Evolutionary conservation across 2,888 invertebrate species (phyloP), one percentile per base, ranked within the genome.

Genomic region (Drosophila bunnanda): DNA sequence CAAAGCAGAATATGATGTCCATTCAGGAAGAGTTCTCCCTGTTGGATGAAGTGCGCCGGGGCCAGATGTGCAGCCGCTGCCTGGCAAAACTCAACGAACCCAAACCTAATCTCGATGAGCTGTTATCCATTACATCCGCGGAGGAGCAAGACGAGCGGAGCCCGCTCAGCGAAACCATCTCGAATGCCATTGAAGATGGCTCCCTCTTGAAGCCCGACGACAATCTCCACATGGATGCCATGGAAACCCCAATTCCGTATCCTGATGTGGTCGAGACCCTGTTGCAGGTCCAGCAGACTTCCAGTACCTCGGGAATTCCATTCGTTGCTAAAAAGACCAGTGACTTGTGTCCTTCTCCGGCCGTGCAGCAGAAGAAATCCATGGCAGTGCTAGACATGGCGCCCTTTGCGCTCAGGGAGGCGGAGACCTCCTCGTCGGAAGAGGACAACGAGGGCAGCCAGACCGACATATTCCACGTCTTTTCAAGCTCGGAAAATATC

Each of bases 381-480:
- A 34, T 34, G n/a, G 34, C 43, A 6, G 25, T 30, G 15, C 13
- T 50, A 15, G 48, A 55, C 10, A n/a, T 28, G 17, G 4, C 54
- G 28, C 96, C 96, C 0, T 95, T 95, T 0, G 96, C 96, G 91
- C 96, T 96, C 88, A 97, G 96, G 1, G 96, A 97, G 91, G 96
- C 96, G 1, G 97, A 97, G 91, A 97, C 97, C 0, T 96, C 96
- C 22, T 96, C 96, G n/a, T 97, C 97, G 0, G 97, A 97, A 91
- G 96, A 96, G 1, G 95, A 95, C 91, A 96, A 96, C 91, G 4
- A 25, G 4, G 94, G 94, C 4, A 97, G 97, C 7, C 97, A 97
- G 90, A 97, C 97, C 0, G 96, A 97, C 74, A 96, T 96, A 88
- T 95, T 96, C 78, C 94, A 96, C 59, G 97, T 12, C 10, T 4